phyloP scores from a whole-genome alignment of 2,888 invertebrate species.

The Balanococcus diminutus region DNA sequence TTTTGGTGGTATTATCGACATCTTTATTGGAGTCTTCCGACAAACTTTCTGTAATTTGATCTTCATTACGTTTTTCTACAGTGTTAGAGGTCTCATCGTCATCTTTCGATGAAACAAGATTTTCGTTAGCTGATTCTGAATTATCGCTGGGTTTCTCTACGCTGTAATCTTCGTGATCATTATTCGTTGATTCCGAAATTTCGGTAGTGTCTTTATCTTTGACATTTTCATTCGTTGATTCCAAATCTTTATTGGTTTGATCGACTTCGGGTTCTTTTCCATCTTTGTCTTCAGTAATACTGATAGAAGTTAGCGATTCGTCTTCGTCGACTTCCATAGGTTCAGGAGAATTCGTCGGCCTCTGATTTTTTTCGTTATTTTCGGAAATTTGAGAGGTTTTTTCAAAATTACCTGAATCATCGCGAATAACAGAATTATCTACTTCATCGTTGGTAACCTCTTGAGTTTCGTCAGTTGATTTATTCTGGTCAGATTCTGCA shows the following conservation, averaged over 20 bases:
- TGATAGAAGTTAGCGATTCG: not conserved
- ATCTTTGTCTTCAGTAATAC: not conserved
- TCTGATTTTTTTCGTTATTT: not conserved
- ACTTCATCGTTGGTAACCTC: not conserved
- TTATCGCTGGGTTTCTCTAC: not conserved
- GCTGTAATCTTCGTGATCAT: not conserved
- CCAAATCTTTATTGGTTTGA: not conserved
- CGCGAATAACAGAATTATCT: not conserved
- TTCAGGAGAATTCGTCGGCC: not conserved
- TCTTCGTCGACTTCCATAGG: conserved; percentile 45
- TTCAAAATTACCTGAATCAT: not conserved
- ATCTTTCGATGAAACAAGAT: not conserved
- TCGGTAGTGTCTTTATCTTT: not conserved
- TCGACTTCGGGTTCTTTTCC: not conserved
- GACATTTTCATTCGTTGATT: not conserved
- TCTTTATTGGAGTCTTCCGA: not conserved
- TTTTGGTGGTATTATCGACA: not conserved
- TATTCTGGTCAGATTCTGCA: not conserved
- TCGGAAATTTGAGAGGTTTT: not conserved
- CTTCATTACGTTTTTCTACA: not conserved
- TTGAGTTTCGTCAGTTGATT: not conserved
- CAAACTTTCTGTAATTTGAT: not conserved
- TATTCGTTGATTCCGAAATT: not conserved
- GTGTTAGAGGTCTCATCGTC: not conserved
- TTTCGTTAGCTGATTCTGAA: not conserved